Percentiles rank a stretch among this genome's conserved stretches.
Conservation (phyloP, 2,797 vertebrate species). For the Bovichtus variegatus region DNA sequence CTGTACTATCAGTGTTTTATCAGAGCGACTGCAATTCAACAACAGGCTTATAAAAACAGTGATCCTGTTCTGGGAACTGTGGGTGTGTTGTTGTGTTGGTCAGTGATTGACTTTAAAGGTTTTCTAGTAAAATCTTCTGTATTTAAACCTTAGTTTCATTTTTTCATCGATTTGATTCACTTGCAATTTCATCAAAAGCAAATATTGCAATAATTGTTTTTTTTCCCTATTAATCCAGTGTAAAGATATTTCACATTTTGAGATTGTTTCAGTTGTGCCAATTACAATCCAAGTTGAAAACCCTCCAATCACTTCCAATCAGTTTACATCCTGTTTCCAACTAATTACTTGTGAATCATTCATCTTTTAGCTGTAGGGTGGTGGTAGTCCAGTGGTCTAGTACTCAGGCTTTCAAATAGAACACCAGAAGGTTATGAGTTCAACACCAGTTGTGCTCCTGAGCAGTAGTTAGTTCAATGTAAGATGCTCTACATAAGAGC, state of each 20-base stretch:
- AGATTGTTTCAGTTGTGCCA: neutral
- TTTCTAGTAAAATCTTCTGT: neutral
- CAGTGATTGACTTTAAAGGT: neutral
- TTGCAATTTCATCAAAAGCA: neutral
- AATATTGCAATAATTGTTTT: neutral
- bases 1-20: conserved; percentile 72
- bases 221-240: neutral
- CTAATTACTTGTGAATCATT: conserved; percentile 36
- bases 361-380: too few species aligned
- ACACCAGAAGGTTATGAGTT: too few species aligned
- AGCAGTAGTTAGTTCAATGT: too few species aligned
- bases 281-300: neutral
- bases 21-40: conserved; percentile 58
- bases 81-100: conserved; percentile 37
- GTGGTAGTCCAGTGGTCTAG: too few species aligned
- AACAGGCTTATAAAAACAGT: conserved; percentile 58
- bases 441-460: too few species aligned
- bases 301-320: conserved; percentile 34
- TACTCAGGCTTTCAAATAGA: too few species aligned
- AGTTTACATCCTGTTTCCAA: conserved; percentile 34
- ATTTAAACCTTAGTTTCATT: neutral
- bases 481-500: too few species aligned
- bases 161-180: neutral
- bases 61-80: conserved; percentile 41
- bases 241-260: neutral